These are phyloP conservation scores for Suncus etruscus DNA, from an alignment of 2,113 vertebrate genomes.

Conservation along the genomic window DNA sequence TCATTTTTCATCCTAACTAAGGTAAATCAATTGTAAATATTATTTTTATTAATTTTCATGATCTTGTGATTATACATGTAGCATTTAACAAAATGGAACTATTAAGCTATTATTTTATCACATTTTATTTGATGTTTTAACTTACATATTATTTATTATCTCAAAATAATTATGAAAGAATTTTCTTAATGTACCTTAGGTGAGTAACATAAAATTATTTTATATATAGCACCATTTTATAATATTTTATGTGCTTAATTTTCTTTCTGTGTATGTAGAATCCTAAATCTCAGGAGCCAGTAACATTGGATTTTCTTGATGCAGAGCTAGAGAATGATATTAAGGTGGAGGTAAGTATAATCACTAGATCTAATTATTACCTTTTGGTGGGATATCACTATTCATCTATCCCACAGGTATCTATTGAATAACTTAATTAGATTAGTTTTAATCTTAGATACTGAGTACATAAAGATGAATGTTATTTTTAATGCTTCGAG, in stretches of 20 bases:
- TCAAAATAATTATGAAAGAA: neutral
- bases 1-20: neutral
- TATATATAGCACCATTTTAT: neutral
- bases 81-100: neutral
- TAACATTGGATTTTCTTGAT: conserved; percentile 97
- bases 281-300: conserved; percentile 99
- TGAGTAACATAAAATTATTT: conserved; percentile 72
- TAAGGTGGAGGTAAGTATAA: conserved; percentile 94
- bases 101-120: neutral
- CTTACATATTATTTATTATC: conserved; percentile 4
- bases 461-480: no score
- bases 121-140: conserved; percentile 47
- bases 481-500: neutral
- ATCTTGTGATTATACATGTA: neutral
- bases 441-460: neutral
- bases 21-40: neutral
- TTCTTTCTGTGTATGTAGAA: conserved; percentile 90
- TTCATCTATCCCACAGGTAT: neutral
- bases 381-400: neutral
- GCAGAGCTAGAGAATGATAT: conserved; percentile 97
- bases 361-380: fast-evolving
- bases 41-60: neutral
- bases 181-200: conserved; percentile 36
- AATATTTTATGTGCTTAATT: conserved; percentile 59
- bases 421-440: neutral